Evolutionary conservation across 2,113 vertebrate species (phyloP), one percentile per base, ranked within the genome.

Genomic region (Nannospalax galili): DNA sequence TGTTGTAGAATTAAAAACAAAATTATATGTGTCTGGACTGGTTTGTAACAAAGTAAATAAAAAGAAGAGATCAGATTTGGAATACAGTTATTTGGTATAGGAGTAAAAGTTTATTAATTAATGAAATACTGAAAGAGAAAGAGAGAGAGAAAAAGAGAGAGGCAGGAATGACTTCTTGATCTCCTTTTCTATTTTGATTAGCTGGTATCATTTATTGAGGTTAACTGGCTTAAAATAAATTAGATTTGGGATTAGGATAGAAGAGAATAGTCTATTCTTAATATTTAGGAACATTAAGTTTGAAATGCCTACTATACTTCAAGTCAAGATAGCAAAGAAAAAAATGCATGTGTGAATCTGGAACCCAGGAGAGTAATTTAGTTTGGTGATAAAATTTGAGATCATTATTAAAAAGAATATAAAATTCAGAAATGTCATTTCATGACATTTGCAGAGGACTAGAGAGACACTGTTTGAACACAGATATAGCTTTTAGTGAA

Each of bases 251-350:
- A 35, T 78, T 77, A 45, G 35, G 24, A 19, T 88, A 30, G 42
- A 35, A 92, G 79, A 95, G 32, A 94, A 92, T 35, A 58, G 1
- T 84, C n/a, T 90, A 28, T 69, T 70, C 35, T 91, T 92, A n/a
- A 56, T 94, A 80, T 32, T 86, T 37, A 7, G 30, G 92, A 90
- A 80, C 1, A 73, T 91, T 77, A 62, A 91, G 16, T 56, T 81
- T 84, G 30, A 96, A 96, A 93, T 70, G 11, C 1, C 32, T 64
- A 94, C 74, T 89, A 60, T 26, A 75, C 12, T 91, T 81, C 92
- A 89, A 91, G 42, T 52, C 28, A 89, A 78, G 15, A 75, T 73
- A 78, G 42, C 72, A 91, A 40, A 88, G 86, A 70, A 17, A 95
- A 78, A 95, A 52, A 64, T 32, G 15, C 17, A 62, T 79, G 19